Evolutionary conservation across 2,113 vertebrate species (phyloP).

Genomic region (Phyllostomus discolor): DNA sequence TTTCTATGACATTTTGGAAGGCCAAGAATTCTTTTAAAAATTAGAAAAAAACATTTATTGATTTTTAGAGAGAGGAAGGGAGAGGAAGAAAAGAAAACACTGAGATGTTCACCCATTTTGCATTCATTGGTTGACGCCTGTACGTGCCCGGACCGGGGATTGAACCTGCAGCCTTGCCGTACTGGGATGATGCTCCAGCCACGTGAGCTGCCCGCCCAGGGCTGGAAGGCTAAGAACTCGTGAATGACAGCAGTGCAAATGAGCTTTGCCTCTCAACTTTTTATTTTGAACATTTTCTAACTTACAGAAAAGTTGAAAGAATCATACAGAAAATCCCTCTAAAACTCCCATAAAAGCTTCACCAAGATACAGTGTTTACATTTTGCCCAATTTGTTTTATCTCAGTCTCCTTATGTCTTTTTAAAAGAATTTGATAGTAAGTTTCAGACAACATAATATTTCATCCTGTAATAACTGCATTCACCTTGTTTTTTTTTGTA

Average conservation of each 20-base stretch:
- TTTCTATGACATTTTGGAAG: not conserved
- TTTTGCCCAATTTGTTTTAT: not conserved
- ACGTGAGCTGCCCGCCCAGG: no score
- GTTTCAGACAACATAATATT: not conserved
- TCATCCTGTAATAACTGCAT: not conserved
- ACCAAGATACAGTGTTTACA: not conserved
- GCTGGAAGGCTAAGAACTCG: not conserved
- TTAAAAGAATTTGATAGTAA: not conserved
- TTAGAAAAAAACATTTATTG: no score
- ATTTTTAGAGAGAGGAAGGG: no score
- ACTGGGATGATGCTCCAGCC: no score
- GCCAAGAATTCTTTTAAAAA: not conserved
- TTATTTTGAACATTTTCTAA: not conserved
- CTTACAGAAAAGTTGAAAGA: not conserved
- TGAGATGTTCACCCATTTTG: no score
- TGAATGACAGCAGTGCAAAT: not conserved
- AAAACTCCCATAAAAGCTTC: not conserved
- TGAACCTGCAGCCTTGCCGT: no score
- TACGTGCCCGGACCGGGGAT: no score
- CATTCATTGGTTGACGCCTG: no score
- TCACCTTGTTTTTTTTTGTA: not conserved
- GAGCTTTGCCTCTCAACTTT: not conserved
- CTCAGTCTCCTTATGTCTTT: not conserved
- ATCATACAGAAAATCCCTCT: not conserved
- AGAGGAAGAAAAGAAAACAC: no score